phyloP scores from a whole-genome alignment of 1,140 invertebrate species.

The Drosophila gunungcola region DNA sequence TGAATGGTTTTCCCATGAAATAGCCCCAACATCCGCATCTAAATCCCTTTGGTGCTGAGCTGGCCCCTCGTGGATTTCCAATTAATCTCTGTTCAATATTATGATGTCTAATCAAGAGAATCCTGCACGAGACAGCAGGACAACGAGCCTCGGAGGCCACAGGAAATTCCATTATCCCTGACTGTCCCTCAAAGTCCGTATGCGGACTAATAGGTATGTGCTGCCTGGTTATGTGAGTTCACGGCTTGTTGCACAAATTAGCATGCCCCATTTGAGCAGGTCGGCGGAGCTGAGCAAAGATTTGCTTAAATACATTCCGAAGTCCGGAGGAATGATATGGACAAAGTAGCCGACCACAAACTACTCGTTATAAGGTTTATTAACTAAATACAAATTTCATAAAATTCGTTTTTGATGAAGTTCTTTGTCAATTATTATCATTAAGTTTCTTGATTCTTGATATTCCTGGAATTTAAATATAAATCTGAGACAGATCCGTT shows the following conservation, averaged over 20 bases:
- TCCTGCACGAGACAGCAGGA: constrained; percentile 32
- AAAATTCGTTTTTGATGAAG: background rate
- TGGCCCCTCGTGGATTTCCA: constrained; percentile 27
- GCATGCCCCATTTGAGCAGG: constrained; percentile 61
- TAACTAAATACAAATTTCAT: background rate
- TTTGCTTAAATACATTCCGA: constrained; percentile 62
- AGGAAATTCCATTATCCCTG: constrained; percentile 46
- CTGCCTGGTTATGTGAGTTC: constrained; percentile 54
- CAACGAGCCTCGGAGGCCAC: constrained; percentile 28
- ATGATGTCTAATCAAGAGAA: constrained; percentile 57
- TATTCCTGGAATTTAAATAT: no score
- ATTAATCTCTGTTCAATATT: constrained; percentile 59
- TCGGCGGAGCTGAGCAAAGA: constrained; percentile 46
- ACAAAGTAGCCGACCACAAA: background rate
- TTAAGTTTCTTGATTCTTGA: no score
- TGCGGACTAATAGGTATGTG: constrained; percentile 16
- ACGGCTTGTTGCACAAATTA: constrained; percentile 78
- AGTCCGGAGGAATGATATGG: constrained; percentile 27
- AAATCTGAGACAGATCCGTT: no score
- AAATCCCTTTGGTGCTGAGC: constrained; percentile 8
- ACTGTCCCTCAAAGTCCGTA: background rate
- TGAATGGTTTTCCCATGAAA: constrained; percentile 17
- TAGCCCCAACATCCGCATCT: constrained; percentile 2
- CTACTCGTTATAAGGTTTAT: background rate
- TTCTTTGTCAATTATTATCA: no score